phyloP scores from a whole-genome alignment of 2,888 invertebrate genomes.

The Sicus ferrugineus region DNA sequence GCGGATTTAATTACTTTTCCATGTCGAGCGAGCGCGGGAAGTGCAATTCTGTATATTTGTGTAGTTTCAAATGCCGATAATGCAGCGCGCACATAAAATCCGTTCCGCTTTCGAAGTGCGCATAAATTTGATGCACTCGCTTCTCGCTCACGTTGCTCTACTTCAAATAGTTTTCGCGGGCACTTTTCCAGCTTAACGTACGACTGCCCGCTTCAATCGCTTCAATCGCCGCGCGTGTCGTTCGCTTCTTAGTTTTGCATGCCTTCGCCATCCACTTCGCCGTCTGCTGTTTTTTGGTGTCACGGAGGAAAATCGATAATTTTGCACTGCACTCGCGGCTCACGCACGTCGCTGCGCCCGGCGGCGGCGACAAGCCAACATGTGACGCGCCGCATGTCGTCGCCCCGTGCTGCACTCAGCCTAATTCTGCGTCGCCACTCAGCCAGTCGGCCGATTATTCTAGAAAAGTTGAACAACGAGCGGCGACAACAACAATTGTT shows the following conservation, averaged over 20 bases:
- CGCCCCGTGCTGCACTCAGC: not conserved
- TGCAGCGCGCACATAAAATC: not conserved
- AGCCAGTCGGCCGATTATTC: constrained; percentile 7
- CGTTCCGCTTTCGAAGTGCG: too few species aligned
- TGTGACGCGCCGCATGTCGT: not conserved
- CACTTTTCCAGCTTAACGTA: not conserved
- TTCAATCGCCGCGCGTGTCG: not conserved
- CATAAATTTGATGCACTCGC: too few species aligned
- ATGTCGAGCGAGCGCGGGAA: too few species aligned
- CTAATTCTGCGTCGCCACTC: not conserved
- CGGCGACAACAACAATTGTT: not conserved
- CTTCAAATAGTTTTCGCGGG: not conserved
- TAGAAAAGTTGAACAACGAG: constrained; percentile 6
- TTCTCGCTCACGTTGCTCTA: not conserved
- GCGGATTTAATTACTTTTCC: too few species aligned
- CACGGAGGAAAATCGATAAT: constrained; percentile 3
- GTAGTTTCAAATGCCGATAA: not conserved
- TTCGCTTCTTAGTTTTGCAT: not conserved
- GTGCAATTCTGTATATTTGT: constrained; percentile 8
- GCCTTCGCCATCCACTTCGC: not conserved
- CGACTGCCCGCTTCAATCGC: not conserved
- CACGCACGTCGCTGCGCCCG: constrained; percentile 5
- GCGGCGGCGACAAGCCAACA: not conserved
- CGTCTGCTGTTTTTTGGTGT: not conserved
- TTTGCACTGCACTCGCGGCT: not conserved